phyloP scores from a whole-genome alignment of 2,113 vertebrate species.

The Nematolebias whitei region DNA sequence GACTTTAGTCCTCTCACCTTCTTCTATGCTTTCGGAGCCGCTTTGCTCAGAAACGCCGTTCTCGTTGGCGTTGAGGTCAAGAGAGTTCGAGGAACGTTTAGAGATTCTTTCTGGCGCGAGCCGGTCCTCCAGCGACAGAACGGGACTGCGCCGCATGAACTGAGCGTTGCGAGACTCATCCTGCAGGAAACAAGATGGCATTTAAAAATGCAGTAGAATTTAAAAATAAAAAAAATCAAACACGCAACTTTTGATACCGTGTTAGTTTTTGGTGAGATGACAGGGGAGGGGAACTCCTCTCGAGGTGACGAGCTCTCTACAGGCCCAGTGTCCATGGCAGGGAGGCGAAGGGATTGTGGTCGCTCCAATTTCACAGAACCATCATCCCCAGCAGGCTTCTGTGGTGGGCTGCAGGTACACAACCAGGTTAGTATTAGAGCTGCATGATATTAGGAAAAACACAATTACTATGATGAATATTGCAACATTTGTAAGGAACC shows the following conservation, averaged over 20 bases:
- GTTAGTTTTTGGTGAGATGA: constrained; percentile 44
- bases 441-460: too few species aligned
- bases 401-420: constrained; percentile 52
- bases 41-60: constrained; percentile 84
- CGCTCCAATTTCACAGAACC: constrained; percentile 57
- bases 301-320: constrained; percentile 67
- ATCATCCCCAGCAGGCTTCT: constrained; percentile 64
- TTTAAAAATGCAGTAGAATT: background rate
- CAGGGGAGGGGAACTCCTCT: constrained; percentile 63
- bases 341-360: constrained; percentile 61
- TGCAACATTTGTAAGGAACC: too few species aligned
- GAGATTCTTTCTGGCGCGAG: constrained; percentile 55
- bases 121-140: constrained; percentile 75
- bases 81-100: constrained; percentile 77
- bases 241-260: constrained; percentile 38
- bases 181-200: constrained; percentile 31
- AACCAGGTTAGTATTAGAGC: background rate
- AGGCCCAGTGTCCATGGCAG: constrained; percentile 55
- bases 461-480: too few species aligned
- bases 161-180: constrained; percentile 77
- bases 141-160: constrained; percentile 70
- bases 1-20: constrained; percentile 77
- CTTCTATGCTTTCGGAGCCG: constrained; percentile 85
- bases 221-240: background rate
- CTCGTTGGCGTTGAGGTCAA: constrained; percentile 89